Percentiles rank a stretch among this genome's conserved stretches.
phyloP scores from a whole-genome alignment of 2,888 invertebrate species.

The Eupeodes latifasciatus region DNA sequence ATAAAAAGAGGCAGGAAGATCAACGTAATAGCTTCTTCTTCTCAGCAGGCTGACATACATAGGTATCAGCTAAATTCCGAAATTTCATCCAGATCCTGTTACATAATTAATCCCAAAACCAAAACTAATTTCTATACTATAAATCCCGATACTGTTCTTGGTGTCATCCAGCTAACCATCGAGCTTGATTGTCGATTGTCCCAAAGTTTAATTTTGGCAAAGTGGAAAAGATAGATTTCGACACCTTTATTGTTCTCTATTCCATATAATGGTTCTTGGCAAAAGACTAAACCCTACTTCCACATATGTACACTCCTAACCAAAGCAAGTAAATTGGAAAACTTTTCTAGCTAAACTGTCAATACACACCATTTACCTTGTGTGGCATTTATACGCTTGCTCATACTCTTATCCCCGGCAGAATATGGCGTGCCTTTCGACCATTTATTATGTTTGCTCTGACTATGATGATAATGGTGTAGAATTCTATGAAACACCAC shows the following conservation, averaged over 20 bases:
- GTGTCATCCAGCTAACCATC: neutral
- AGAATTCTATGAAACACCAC: slow-evolving; percentile 55
- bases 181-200: slow-evolving; percentile 17
- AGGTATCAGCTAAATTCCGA: too few species aligned
- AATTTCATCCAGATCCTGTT: neutral
- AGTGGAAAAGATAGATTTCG: slow-evolving; percentile 11
- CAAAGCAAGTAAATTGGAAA: slow-evolving; percentile 81
- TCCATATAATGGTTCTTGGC: neutral
- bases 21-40: too few species aligned
- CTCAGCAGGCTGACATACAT: too few species aligned
- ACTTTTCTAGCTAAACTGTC: slow-evolving; percentile 77
- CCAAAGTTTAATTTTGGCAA: neutral
- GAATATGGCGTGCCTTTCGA: slow-evolving; percentile 62
- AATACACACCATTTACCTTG: slow-evolving; percentile 28
- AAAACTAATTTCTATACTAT: neutral
- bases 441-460: slow-evolving; percentile 69
- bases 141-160: neutral
- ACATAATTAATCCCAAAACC: slow-evolving; percentile 4
- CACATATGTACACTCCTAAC: slow-evolving; percentile 39
- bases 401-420: slow-evolving; percentile 21
- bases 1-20: too few species aligned
- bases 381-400: slow-evolving; percentile 38
- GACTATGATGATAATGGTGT: slow-evolving; percentile 54
- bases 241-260: neutral
- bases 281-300: slow-evolving; percentile 16